Base-by-base conservation (phyloP, 2,888 invertebrate species). In the Troides helena region DNA sequence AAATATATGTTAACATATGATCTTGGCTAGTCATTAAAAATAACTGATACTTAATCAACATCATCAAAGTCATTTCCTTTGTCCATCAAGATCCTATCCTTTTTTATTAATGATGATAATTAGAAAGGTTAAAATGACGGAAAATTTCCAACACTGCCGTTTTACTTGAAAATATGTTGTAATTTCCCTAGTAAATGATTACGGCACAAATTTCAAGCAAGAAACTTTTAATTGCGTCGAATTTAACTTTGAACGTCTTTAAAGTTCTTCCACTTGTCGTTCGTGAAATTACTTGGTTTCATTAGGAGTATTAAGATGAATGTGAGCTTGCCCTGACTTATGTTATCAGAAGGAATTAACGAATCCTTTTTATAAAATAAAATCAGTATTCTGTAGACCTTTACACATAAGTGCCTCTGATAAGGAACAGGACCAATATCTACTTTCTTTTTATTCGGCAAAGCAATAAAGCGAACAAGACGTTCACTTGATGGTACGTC, bases 141-240 rank as follows among this genome's bases (percentile, higher is more conserved):
- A 43, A 21, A 62, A 62, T 62, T 62, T 62, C 10, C 23, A 59
- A 10, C 62, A 46, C 12, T 7, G 18, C 30, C 6, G 23, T 62
- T 10, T n/a, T 53, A 67, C n/a, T 56, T 61, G 53, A 58, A 72
- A 69, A 61, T 50, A 58, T 66, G 62, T 39, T 66, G 62, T 82
- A 86, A 87, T 83, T 84, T 82, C 84, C 83, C 81, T 76, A 86
- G 85, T 89, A 89, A 89, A 88, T 89, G 89, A 85, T 84, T 82
- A 78, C 83, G 86, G 85, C 87, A 86, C 85, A 88, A 89, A 88
- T 88, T 88, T 85, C 83, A 80, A 80, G 80, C 81, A 82, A 77
- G 76, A 83, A 89, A 89, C 86, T 89, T 89, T 89, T 89, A 89
- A 89, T 87, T 88, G 88, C 86, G 85, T 81, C 86, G 84, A 86